These are phyloP conservation scores for Sminthurides bifidus DNA, from an alignment of 1,140 invertebrate species.

Conservation along the genomic window DNA sequence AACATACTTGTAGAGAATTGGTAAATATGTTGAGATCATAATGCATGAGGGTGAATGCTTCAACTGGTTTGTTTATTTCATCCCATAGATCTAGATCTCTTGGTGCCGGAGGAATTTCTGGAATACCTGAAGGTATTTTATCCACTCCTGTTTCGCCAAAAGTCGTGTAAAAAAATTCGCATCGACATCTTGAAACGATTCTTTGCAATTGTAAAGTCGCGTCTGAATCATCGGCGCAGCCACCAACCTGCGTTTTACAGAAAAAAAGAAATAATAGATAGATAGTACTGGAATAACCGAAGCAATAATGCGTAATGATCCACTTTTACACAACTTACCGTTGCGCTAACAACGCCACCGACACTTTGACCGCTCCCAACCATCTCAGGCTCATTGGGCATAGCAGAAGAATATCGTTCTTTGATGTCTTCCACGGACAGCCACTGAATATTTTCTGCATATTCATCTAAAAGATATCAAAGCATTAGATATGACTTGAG, in stretches of 20 bases:
- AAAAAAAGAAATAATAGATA: neutral
- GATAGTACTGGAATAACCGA: neutral
- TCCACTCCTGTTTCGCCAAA: conserved; percentile 74
- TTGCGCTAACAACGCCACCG: conserved; percentile 86
- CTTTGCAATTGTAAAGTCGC: conserved; percentile 64
- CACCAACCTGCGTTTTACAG: conserved; percentile 25
- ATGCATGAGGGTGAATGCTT: conserved; percentile 96
- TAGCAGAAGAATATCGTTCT: conserved; percentile 57
- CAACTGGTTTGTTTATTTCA: conserved; percentile 70
- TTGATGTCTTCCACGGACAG: conserved; percentile 82
- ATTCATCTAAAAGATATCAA: conserved; percentile 13
- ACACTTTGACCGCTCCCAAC: conserved; percentile 90
- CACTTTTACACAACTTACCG: conserved; percentile 49
- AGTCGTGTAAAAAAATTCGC: conserved; percentile 94
- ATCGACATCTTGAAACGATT: conserved; percentile 91
- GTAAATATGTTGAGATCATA: conserved; percentile 95
- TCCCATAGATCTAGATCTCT: conserved; percentile 59
- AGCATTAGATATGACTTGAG: neutral
- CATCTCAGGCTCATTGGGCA: conserved; percentile 73
- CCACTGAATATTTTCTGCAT: conserved; percentile 85
- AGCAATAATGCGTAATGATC: neutral
- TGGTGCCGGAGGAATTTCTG: conserved; percentile 40
- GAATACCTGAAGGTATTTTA: conserved; percentile 47
- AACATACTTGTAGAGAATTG: conserved; percentile 68
- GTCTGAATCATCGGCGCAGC: conserved; percentile 30